Conservation (phyloP, 2,888 invertebrate species). For the Microctonus aethiopoides region DNA sequence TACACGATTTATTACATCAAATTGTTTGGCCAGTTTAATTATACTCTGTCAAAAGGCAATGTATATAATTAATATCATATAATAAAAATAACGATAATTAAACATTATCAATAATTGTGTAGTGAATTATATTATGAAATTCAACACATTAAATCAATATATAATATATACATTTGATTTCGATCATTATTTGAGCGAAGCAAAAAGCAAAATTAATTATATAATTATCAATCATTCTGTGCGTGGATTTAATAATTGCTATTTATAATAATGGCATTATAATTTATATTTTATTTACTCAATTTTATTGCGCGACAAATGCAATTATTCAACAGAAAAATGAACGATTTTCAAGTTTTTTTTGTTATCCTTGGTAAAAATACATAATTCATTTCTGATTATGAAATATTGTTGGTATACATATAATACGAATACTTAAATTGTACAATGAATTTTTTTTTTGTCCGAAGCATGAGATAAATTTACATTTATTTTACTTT, state of each 20-base stretch:
- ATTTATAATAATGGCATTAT: constrained; percentile 45
- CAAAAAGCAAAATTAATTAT: constrained; percentile 25
- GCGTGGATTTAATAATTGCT: constrained; percentile 50
- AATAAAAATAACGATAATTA: too few species aligned
- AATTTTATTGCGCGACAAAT: background rate
- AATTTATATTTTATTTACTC: background rate
- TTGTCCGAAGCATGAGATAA: too few species aligned
- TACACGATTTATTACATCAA: constrained; percentile 1
- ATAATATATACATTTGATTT: too few species aligned
- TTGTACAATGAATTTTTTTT: too few species aligned
- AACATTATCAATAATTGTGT: too few species aligned
- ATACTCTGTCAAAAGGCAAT: constrained; percentile 34
- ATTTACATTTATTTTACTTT: too few species aligned
- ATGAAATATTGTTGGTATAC: background rate
- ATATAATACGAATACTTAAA: background rate
- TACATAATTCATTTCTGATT: background rate
- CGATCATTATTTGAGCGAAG: too few species aligned
- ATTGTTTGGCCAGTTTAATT: constrained; percentile 24
- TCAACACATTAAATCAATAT: too few species aligned
- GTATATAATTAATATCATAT: constrained; percentile 35
- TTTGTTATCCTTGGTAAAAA: background rate
- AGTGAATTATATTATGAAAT: too few species aligned
- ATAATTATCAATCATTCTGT: constrained; percentile 52
- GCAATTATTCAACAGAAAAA: background rate
- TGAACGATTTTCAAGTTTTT: background rate